Conservation (phyloP, 2,888 invertebrate genomes). For the Meta bourneti region DNA sequence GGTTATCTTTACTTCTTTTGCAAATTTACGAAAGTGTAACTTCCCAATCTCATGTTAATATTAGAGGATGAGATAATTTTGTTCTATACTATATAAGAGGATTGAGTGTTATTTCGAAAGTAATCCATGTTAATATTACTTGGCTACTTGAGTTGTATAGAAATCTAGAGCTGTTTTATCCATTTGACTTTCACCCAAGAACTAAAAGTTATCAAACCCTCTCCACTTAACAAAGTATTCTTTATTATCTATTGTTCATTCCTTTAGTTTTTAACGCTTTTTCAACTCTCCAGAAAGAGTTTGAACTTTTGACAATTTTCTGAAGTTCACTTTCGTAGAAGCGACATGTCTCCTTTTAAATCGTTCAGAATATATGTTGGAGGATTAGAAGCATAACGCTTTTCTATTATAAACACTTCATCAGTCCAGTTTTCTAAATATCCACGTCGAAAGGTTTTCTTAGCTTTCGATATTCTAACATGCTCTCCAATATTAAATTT, state of each 20-base stretch:
- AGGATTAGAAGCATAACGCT: too few relatives aligned
- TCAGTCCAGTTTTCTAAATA: too few relatives aligned
- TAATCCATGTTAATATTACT: slow-evolving; percentile 78
- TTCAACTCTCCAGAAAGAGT: slow-evolving; percentile 56
- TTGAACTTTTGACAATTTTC: too few relatives aligned
- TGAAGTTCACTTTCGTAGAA: slow-evolving; percentile 63
- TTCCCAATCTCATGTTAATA: slow-evolving; percentile 78
- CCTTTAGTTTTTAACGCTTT: slow-evolving; percentile 34
- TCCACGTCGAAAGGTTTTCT: too few relatives aligned
- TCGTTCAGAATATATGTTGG: slow-evolving; percentile 35
- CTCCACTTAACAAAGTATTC: slow-evolving; percentile 64
- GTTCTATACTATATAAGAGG: slow-evolving; percentile 78
- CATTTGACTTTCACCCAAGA: too few relatives aligned
- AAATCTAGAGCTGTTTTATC: slow-evolving; percentile 11
- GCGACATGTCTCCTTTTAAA: slow-evolving; percentile 17
- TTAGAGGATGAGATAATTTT: slow-evolving; percentile 77
- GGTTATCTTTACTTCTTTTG: not conserved
- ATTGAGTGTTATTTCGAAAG: slow-evolving; percentile 78
- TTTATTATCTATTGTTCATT: not conserved
- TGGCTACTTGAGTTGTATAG: slow-evolving; percentile 77
- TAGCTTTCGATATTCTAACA: too few relatives aligned
- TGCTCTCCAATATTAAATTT: too few relatives aligned
- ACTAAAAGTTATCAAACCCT: slow-evolving; percentile 34
- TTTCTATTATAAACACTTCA: too few relatives aligned
- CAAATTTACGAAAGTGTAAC: slow-evolving; percentile 78